These are phyloP conservation scores for Zonotrichia albicollis DNA, from an alignment of 2,797 vertebrate species.

Conservation along the genomic window DNA sequence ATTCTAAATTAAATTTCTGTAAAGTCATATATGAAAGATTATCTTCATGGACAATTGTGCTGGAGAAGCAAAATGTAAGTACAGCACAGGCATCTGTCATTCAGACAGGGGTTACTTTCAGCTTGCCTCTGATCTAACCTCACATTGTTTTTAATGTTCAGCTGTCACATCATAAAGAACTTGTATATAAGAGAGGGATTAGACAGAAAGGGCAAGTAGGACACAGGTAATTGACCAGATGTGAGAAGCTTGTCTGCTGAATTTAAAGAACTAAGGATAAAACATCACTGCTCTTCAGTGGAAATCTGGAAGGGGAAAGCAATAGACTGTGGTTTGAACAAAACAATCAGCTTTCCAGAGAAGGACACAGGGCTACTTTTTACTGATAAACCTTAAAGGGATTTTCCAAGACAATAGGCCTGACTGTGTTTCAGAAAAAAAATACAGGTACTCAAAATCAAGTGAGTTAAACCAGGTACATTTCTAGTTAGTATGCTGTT, in stretches of 20 bases:
- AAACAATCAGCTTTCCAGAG: not conserved
- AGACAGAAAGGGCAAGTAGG: conserved; percentile 56
- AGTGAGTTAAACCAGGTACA: not conserved
- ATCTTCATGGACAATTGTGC: not conserved
- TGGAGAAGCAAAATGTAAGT: conserved; percentile 23
- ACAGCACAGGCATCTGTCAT: conserved; percentile 41
- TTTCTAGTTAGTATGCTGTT: not conserved
- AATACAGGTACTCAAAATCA: not conserved
- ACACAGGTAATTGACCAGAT: conserved; percentile 61
- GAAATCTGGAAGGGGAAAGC: not conserved
- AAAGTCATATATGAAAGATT: conserved; percentile 2
- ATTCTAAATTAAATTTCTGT: not conserved
- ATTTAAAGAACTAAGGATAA: conserved; percentile 40
- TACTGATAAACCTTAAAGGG: not conserved
- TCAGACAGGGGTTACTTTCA: conserved; percentile 59
- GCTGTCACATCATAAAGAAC: conserved; percentile 53
- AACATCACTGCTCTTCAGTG: not conserved
- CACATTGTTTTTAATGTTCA: conserved; percentile 64
- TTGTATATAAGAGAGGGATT: conserved; percentile 40
- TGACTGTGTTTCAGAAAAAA: not conserved
- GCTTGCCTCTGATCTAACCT: conserved; percentile 46
- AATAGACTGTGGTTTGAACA: not conserved
- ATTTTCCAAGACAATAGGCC: not conserved
- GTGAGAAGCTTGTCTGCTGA: conserved; percentile 17
- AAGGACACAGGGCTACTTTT: not conserved